Conservation (phyloP, 1,140 invertebrate species). For the Scaptomyza hsui region DNA sequence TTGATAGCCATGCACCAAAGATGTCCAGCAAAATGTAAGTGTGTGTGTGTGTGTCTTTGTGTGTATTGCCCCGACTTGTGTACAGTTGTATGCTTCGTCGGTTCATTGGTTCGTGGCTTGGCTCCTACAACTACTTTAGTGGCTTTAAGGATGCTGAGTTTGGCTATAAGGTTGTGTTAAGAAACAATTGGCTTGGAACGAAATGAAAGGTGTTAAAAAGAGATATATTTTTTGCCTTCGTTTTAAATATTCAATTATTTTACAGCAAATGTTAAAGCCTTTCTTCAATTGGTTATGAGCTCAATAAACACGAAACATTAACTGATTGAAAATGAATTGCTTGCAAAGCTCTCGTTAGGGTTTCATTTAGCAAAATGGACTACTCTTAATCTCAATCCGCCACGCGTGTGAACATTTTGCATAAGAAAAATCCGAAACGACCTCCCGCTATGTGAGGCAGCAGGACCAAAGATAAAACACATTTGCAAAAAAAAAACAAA, state of each 20-base stretch:
- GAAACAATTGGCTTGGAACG: not conserved
- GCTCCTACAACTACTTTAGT: not conserved
- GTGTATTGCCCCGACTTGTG: conserved; percentile 2
- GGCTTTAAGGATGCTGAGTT: conserved; percentile 5
- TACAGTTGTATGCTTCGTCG: conserved; percentile 19
- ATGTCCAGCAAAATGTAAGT: no score
- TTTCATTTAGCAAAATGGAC: conserved; percentile 18
- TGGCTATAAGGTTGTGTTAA: not conserved
- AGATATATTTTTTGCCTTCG: no score
- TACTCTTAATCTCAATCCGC: conserved; percentile 36
- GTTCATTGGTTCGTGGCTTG: not conserved
- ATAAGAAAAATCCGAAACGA: conserved; percentile 18
- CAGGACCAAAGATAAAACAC: conserved; percentile 22
- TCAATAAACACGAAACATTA: conserved; percentile 9
- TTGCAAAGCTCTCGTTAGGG: conserved; percentile 4
- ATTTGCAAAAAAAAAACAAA: conserved; percentile 12
- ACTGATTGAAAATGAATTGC: conserved; percentile 31
- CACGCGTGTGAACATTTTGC: conserved; percentile 38
- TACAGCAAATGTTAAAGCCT: not conserved
- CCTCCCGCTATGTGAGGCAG: not conserved
- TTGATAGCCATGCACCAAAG: conserved; percentile 32
- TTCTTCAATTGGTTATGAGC: not conserved
- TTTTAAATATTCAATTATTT: no score
- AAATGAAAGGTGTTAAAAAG: not conserved
- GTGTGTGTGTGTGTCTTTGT: conserved; percentile 2